Percentiles rank a stretch among this genome's conserved stretches.
These are phyloP conservation scores for Chiloscyllium plagiosum DNA, from an alignment of 2,113 vertebrate species.

Conservation along the genomic window DNA sequence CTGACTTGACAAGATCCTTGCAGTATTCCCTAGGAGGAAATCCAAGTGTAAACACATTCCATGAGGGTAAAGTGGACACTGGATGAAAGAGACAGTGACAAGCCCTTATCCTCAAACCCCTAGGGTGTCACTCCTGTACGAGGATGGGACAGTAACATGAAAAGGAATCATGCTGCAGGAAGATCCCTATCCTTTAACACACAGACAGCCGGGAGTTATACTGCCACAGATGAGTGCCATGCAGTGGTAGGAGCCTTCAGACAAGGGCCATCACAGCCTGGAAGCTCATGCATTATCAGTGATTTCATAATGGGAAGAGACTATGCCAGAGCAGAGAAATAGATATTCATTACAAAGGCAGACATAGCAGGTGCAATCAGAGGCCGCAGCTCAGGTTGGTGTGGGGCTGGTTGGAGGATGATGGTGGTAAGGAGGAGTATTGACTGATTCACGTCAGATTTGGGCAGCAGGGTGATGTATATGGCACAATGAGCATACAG, in stretches of 20 bases:
- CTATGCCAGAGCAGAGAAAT: not conserved
- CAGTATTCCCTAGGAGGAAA: slow-evolving; percentile 86
- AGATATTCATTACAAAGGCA: not conserved
- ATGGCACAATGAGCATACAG: not conserved
- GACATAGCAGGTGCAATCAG: not conserved
- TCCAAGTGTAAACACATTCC: slow-evolving; percentile 37
- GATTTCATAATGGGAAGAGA: slow-evolving; percentile 7
- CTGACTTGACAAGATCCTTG: slow-evolving; percentile 91
- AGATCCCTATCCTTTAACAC: slow-evolving; percentile 22
- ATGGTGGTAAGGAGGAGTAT: not conserved
- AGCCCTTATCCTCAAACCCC: not conserved
- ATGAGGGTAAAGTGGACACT: slow-evolving; percentile 32
- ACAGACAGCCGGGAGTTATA: not conserved
- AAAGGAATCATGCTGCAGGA: not conserved
- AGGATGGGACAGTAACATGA: slow-evolving; percentile 8
- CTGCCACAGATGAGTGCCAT: slow-evolving; percentile 16
- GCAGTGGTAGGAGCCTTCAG: not conserved
- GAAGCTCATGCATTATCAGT: not conserved
- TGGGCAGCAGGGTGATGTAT: not conserved
- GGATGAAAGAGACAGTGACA: slow-evolving; percentile 30
- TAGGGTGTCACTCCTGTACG: slow-evolving; percentile 24
- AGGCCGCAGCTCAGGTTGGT: not conserved
- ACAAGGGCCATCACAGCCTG: not conserved
- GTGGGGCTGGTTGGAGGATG: not conserved
- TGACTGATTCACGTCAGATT: not conserved